Conservation (phyloP, 2,113 vertebrate genomes). For the Origma solitaria region DNA sequence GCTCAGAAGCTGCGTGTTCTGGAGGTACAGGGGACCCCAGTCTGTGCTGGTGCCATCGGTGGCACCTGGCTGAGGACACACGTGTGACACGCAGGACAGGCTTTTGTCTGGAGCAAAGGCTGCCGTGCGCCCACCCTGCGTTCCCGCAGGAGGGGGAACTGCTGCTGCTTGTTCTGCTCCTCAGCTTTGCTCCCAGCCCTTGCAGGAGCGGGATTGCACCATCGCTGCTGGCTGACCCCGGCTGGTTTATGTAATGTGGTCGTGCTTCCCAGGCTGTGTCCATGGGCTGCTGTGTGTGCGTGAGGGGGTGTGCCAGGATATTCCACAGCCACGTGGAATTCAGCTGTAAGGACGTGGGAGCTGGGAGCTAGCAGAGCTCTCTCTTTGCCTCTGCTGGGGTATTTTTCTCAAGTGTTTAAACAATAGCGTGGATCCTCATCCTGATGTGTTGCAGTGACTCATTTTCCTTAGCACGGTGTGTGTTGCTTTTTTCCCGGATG, state of each 20-base stretch:
- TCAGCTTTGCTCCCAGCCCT: neutral
- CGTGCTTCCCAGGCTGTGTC: neutral
- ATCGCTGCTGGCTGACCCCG: neutral
- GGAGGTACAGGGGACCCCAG: neutral
- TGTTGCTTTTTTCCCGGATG: neutral
- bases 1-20: neutral
- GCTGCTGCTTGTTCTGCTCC: neutral
- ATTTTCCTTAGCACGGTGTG: neutral
- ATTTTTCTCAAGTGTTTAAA: neutral
- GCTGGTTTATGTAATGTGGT: neutral
- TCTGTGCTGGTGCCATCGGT: neutral
- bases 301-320: neutral
- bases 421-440: neutral
- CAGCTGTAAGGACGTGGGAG: neutral
- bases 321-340: neutral
- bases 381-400: neutral
- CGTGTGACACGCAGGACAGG: neutral
- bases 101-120: neutral
- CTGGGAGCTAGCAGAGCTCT: neutral
- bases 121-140: fast-evolving
- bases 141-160: neutral
- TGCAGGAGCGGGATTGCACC: neutral
- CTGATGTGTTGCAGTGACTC: neutral
- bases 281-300: neutral
- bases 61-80: neutral